phyloP scores from a whole-genome alignment of 2,888 invertebrate species.

The Xylota sylvarum region DNA sequence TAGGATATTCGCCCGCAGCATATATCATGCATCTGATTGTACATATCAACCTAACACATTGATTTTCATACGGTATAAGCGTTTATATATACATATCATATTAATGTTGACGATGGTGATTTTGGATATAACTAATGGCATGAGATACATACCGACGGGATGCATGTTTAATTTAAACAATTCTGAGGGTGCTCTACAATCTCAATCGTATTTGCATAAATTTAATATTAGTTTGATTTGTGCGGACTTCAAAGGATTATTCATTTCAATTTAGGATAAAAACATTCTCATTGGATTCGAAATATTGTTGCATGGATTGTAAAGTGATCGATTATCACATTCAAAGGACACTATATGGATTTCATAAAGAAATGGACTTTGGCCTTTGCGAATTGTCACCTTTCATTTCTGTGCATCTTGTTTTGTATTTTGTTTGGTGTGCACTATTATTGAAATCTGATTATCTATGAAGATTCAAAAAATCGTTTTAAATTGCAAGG shows the following conservation, averaged over 20 bases:
- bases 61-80: slow-evolving; percentile 41
- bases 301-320: slow-evolving; percentile 7
- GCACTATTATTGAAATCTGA: no score
- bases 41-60: slow-evolving; percentile 40
- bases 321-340: slow-evolving; percentile 4
- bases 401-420: background rate
- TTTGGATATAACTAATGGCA: slow-evolving; percentile 40
- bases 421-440: background rate
- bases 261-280: slow-evolving; percentile 34
- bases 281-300: background rate
- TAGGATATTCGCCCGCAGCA: slow-evolving; percentile 36
- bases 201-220: slow-evolving; percentile 45
- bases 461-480: no score
- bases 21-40: slow-evolving; percentile 32
- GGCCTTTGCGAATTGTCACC: background rate
- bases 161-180: slow-evolving; percentile 35
- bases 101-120: slow-evolving; percentile 47
- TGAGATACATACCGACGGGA: slow-evolving; percentile 14
- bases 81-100: slow-evolving; percentile 44
- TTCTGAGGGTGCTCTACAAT: slow-evolving; percentile 35
- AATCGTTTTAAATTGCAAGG: no score
- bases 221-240: slow-evolving; percentile 42
- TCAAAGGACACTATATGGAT: background rate
- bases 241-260: slow-evolving; percentile 29
- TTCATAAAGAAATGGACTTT: background rate